Evolutionary conservation across 2,888 invertebrate species (phyloP).

Genomic region (Drosophila fungiperda): DNA sequence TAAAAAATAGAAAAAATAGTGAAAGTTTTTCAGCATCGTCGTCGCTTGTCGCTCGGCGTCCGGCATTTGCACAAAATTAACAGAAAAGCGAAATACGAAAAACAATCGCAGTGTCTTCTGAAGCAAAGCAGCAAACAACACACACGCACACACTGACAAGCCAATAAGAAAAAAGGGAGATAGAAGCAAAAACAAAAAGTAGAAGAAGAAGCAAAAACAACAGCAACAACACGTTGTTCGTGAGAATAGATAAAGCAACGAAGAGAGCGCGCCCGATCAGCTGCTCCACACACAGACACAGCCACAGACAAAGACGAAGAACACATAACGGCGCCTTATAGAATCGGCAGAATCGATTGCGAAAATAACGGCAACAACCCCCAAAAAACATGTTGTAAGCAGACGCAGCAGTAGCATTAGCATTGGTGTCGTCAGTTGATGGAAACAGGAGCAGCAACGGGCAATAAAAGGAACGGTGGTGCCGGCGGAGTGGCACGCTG

Average conservation of each 20-base stretch:
- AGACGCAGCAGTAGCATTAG: constrained; percentile 12
- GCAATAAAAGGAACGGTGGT: constrained; percentile 46
- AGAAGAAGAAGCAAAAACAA: constrained; percentile 25
- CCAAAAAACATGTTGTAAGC: constrained; percentile 56
- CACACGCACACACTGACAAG: constrained; percentile 1
- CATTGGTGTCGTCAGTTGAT: not conserved
- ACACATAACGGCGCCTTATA: constrained; percentile 21
- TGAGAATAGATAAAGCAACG: constrained; percentile 24
- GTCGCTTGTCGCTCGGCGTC: constrained; percentile 10
- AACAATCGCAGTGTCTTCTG: constrained; percentile 50
- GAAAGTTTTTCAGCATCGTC: constrained; percentile 76
- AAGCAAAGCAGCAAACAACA: constrained; percentile 27
- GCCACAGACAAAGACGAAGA: not conserved
- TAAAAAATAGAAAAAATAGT: constrained; percentile 73
- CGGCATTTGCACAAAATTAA: constrained; percentile 76
- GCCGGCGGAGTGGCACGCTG: constrained; percentile 65
- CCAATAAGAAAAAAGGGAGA: constrained; percentile 1
- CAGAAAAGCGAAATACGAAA: constrained; percentile 71
- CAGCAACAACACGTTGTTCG: constrained; percentile 17
- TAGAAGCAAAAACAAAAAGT: constrained; percentile 26
- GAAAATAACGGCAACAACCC: constrained; percentile 25
- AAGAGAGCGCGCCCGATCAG: constrained; percentile 24
- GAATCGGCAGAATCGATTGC: constrained; percentile 27
- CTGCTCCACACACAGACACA: constrained; percentile 2
- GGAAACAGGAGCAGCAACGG: constrained; percentile 46